Evolutionary conservation across 2,797 vertebrate genomes (phyloP).

Genomic region (Crenuchus spilurus): DNA sequence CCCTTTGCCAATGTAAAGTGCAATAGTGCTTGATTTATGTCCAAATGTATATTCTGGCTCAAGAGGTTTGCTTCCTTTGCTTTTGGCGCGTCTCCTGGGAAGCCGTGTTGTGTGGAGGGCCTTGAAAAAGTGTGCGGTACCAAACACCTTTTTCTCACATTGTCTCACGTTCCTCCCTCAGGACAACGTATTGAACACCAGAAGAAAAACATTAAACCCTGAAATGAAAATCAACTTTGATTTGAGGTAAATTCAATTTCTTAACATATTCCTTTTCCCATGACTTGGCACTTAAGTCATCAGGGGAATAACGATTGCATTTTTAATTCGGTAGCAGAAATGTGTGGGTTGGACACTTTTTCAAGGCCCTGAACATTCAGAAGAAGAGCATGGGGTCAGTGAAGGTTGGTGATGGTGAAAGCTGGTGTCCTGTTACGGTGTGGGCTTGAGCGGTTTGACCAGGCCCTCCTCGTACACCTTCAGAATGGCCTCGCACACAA

Average conservation of each 20-base stretch:
- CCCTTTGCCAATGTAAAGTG: slow-evolving; percentile 94
- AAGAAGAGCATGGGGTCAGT: background rate
- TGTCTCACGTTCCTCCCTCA: too few relatives aligned
- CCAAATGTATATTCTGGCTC: slow-evolving; percentile 54
- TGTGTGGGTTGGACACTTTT: background rate
- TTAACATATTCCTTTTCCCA: too few relatives aligned
- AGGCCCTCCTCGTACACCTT: slow-evolving; percentile 95
- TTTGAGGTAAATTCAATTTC: too few relatives aligned
- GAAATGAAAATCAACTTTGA: too few relatives aligned
- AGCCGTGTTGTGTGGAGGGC: too few relatives aligned
- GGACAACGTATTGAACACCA: too few relatives aligned
- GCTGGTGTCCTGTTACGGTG: slow-evolving; percentile 64
- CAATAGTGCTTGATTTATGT: slow-evolving; percentile 98
- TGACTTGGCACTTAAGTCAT: too few relatives aligned
- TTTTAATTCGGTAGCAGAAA: background rate
- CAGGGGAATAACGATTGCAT: background rate
- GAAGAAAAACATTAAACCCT: too few relatives aligned
- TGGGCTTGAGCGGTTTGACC: slow-evolving; percentile 83
- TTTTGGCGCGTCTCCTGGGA: background rate
- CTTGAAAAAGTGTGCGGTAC: slow-evolving; percentile 20
- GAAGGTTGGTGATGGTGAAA: slow-evolving; percentile 2
- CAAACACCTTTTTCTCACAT: background rate
- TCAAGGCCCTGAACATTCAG: background rate
- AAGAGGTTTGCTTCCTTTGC: slow-evolving; percentile 60
- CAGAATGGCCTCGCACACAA: slow-evolving; percentile 98